Base-by-base conservation (phyloP, 2,888 invertebrate genomes). In the Hypercompe scribonia region DNA sequence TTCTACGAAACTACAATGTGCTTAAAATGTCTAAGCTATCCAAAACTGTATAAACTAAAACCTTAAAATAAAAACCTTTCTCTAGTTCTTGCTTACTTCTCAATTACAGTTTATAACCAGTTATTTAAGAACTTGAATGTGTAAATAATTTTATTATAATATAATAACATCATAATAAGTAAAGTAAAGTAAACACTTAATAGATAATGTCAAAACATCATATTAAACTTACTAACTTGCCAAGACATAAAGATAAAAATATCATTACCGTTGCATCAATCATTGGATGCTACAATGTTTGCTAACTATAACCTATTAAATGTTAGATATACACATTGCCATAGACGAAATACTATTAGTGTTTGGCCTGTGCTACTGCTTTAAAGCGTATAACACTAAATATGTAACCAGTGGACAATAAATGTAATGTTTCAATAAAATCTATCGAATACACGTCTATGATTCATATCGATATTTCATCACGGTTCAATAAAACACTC, bases 401-500 rank as follows among this genome's bases (percentile, higher is more conserved):
- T 2, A 7, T 61, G 31, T 58, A 28, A 58, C 28, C 7, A 61
- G 5, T 31, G 18, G 18, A 31, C 24, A 66, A 33, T 46, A 46
- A 42, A 46, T 11, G 54, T n/a, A n/a, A 15, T 39, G 70, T 34
- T 71, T 66, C 68, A 73, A 76, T 73, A 65, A 72, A 73, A 73
- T 76, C 70, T 58, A 70, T 77, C 68, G 73, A 70, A 74, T 66
- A 71, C 78, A 71, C 75, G 76, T 82, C 74, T 80, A 80, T 84
- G 81, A 83, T 81, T 80, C 76, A 82, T 81, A 77, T 84, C 82
- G 77, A 77, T 83, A 83, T 85, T 84, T 86, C 83, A 86, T 83
- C 80, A 81, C 83, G 81, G 80, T 78, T 74, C 81, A 84, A 86
- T 86, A 84, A 82, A 87, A 81, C 78, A 80, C 81, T 84, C 82